phyloP scores from a whole-genome alignment of 2,113 vertebrate species.

The Marmota monax region DNA sequence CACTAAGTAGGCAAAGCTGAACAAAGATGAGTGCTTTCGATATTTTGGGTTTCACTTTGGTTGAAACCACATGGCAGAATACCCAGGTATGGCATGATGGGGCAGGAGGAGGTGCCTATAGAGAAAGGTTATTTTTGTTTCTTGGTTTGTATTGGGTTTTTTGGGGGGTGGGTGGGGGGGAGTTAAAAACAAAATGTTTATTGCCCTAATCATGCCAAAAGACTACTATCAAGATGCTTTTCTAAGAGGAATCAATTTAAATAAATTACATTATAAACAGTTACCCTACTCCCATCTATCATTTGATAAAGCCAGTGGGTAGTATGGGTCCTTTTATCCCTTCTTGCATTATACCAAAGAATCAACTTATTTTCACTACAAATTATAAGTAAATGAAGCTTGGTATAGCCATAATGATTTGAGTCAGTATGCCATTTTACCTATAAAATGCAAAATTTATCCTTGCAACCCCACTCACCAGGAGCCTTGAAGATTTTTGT shows the following conservation, averaged over 20 bases:
- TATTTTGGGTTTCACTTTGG: neutral
- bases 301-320: conserved; percentile 74
- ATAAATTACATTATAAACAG: conserved; percentile 40
- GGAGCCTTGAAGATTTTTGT: conserved; percentile 74
- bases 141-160: neutral
- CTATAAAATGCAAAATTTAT: conserved; percentile 63
- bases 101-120: conserved; percentile 18
- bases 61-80: neutral
- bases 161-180: too few relatives aligned
- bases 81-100: conserved; percentile 23
- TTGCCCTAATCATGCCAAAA: conserved; percentile 61
- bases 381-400: conserved; percentile 65
- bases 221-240: conserved; percentile 28
- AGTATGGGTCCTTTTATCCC: conserved; percentile 71
- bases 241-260: conserved; percentile 46
- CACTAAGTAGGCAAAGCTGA: neutral
- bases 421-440: conserved; percentile 77
- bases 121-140: conserved; percentile 47
- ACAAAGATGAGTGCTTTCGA: conserved; percentile 10
- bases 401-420: conserved; percentile 74
- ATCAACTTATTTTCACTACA: conserved; percentile 72
- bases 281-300: conserved; percentile 13
- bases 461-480: conserved; percentile 78
- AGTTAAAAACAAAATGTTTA: conserved; percentile 22
- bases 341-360: conserved; percentile 87